Conservation (phyloP, 2,113 vertebrate species). For the Siniperca knerii region DNA sequence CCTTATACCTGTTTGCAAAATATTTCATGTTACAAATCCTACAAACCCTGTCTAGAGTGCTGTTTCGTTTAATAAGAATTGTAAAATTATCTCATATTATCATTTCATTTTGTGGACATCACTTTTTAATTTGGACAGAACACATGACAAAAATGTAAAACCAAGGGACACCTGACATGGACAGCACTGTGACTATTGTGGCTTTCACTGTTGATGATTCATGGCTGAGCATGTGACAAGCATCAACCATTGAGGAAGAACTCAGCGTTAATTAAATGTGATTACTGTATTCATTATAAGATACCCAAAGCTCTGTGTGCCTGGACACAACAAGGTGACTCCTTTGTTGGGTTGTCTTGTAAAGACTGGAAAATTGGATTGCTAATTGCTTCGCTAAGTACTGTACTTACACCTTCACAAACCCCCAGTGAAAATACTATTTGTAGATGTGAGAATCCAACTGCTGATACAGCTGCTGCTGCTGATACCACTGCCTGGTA, state of each 20-base stretch:
- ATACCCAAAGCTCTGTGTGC: constrained; percentile 6
- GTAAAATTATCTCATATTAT: neutral
- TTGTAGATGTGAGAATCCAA: neutral
- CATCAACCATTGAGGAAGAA: constrained; percentile 6
- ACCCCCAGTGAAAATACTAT: neutral
- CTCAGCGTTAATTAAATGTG: neutral
- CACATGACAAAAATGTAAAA: neutral
- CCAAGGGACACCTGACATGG: neutral
- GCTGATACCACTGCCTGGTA: neutral
- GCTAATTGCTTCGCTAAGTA: neutral
- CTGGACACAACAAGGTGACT: constrained; percentile 2
- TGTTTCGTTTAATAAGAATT: neutral
- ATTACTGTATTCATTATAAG: constrained; percentile 21
- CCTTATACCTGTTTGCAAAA: neutral
- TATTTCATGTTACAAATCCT: neutral
- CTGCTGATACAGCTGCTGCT: neutral
- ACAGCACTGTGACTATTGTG: neutral
- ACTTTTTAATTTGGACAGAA: neutral
- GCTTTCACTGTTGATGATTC: neutral
- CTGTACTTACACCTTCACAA: neutral
- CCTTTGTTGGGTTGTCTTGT: constrained; percentile 12
- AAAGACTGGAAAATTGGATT: constrained; percentile 6
- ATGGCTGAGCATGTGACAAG: neutral
- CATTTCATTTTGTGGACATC: neutral
- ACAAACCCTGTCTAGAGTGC: neutral